These are phyloP conservation scores for Cinclus cinclus DNA, from an alignment of 2,113 vertebrate species.

Conservation along the genomic window DNA sequence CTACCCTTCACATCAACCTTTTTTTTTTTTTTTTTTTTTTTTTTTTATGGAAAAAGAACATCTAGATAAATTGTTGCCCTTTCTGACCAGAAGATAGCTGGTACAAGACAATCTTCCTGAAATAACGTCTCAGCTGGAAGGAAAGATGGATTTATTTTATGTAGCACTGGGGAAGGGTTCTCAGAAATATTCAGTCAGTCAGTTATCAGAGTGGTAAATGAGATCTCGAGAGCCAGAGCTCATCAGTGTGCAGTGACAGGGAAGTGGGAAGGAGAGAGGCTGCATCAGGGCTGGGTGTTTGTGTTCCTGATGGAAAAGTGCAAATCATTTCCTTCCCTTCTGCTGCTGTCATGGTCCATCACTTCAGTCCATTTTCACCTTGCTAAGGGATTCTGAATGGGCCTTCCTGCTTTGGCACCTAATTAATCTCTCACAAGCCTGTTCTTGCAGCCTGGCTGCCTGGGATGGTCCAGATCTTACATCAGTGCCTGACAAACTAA, in stretches of 20 bases:
- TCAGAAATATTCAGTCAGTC: constrained; percentile 43
- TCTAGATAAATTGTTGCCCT: not conserved
- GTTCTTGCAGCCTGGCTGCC: constrained; percentile 51
- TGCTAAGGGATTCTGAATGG: constrained; percentile 61
- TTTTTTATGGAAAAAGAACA: not conserved
- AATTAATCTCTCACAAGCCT: constrained; percentile 73
- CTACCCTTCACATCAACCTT: not conserved
- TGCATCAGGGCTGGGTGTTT: constrained; percentile 38
- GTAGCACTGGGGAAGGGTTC: constrained; percentile 9
- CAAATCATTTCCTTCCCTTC: constrained; percentile 65
- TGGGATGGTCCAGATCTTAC: not conserved
- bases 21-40: not conserved
- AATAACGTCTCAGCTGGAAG: constrained; percentile 30
- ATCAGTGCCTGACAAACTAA: not conserved
- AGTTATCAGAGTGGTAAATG: constrained; percentile 64
- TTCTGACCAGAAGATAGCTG: not conserved
- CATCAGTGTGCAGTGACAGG: constrained; percentile 1
- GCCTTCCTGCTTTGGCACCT: constrained; percentile 61
- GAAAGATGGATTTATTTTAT: constrained; percentile 57
- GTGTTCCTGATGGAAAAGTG: constrained; percentile 63
- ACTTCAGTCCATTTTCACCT: constrained; percentile 77
- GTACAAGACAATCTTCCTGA: constrained; percentile 22
- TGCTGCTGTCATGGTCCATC: constrained; percentile 63
- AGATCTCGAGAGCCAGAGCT: constrained; percentile 48
- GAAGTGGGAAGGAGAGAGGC: constrained; percentile 7